Conservation (phyloP, 2,113 vertebrate species). For the Oplegnathus fasciatus region DNA sequence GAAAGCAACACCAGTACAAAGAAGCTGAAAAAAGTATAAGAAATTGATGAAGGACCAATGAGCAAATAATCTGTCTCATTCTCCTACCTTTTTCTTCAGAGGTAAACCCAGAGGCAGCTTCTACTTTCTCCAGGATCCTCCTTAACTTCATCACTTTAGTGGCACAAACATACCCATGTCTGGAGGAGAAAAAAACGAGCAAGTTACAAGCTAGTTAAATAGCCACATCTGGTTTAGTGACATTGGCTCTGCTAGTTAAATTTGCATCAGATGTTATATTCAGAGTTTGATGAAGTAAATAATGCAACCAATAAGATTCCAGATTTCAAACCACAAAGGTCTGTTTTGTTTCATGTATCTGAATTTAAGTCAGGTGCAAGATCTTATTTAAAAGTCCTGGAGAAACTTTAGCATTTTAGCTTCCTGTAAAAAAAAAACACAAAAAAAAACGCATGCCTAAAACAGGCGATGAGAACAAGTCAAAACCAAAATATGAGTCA, state of each 20-base stretch:
- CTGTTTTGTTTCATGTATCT: background rate
- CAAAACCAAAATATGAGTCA: background rate
- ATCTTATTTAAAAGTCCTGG: background rate
- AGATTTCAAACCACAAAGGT: background rate
- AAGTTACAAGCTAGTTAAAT: background rate
- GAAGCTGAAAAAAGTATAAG: background rate
- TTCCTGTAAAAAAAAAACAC: background rate
- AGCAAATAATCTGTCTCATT: background rate
- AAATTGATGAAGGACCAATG: background rate
- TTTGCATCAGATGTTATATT: background rate
- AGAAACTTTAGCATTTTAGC: background rate
- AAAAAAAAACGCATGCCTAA: background rate
- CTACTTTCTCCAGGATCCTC: constrained; percentile 98
- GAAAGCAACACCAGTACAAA: background rate
- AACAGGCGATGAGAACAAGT: background rate
- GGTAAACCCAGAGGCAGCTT: constrained; percentile 98
- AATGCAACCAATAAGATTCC: background rate
- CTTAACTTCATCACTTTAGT: constrained; percentile 99
- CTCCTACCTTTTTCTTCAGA: constrained; percentile 96
- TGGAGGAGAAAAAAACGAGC: constrained; percentile 65
- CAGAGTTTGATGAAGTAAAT: background rate
- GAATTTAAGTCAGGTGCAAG: background rate
- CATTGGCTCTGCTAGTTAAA: background rate
- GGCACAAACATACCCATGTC: constrained; percentile 98
- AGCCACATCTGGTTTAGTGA: background rate